These are phyloP conservation scores for Plotosus lineatus DNA, from an alignment of 2,113 vertebrate species.

Conservation along the genomic window DNA sequence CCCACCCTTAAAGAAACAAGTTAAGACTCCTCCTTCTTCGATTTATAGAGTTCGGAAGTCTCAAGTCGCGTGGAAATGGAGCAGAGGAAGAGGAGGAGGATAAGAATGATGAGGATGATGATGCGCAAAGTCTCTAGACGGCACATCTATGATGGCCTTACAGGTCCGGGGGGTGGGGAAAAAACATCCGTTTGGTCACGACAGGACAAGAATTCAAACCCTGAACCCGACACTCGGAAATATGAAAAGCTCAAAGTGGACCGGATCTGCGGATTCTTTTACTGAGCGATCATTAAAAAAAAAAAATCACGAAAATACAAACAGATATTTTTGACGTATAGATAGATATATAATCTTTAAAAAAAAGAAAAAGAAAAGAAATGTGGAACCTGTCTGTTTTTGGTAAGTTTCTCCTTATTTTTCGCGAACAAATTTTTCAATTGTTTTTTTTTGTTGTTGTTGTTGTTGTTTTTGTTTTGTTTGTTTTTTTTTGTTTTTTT, in stretches of 20 bases:
- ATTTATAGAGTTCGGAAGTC: conserved; percentile 65
- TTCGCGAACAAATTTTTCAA: conserved; percentile 47
- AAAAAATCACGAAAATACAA: too few relatives aligned
- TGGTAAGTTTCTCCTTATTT: conserved; percentile 52
- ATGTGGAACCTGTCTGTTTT: conserved; percentile 17
- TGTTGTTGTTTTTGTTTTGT: conserved; percentile 58
- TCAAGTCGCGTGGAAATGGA: conserved; percentile 64
- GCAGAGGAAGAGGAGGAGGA: conserved; percentile 19
- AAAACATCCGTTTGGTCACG: conserved; percentile 10
- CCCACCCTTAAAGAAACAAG: conserved; percentile 63
- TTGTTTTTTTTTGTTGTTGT: conserved; percentile 57
- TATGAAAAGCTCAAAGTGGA: neutral
- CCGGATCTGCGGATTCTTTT: neutral
- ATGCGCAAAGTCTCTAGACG: conserved; percentile 65
- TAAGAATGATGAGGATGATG: conserved; percentile 52
- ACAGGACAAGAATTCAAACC: neutral
- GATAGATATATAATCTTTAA: neutral
- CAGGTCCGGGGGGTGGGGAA: conserved; percentile 28
- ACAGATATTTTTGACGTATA: neutral
- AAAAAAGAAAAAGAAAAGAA: too few relatives aligned
- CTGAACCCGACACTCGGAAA: conserved; percentile 27
- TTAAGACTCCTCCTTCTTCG: conserved; percentile 77
- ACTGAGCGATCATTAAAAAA: neutral
- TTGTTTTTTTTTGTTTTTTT: conserved; percentile 57
- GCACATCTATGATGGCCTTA: conserved; percentile 62